Evolutionary conservation across 2,113 vertebrate species (phyloP), one percentile per base, ranked within the genome.

Genomic region (Cebus imitator): DNA sequence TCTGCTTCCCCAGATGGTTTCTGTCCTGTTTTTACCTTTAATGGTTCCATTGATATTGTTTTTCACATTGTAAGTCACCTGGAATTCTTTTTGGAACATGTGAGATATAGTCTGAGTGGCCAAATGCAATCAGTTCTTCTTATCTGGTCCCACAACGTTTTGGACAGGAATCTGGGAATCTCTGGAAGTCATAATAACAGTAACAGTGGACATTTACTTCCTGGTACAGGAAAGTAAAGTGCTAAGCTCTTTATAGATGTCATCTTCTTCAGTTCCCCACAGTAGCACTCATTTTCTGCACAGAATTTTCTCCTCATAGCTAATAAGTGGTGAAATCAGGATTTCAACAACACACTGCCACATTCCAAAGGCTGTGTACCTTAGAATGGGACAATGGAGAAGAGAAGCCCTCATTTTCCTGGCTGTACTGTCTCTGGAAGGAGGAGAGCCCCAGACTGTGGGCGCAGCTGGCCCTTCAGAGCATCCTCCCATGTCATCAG

Each of bases 1-100:
- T 88, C 58, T n/a, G 85, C 73, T 86, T 94, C 78, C 87, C 80
- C 83, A 91, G 48, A 70, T 45, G 72, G 45, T 64, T 78, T 97
- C 91, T 73, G 40, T 11, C 70, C 68, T 93, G 35, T 81, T 83
- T 79, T 55, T 72, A 5, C 48, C 58, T 84, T 80, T 93, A 80
- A 61, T 37, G 80, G 76, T 76, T 92, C 48, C 48, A 18, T 81
- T 70, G 37, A 70, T 72, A 23, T 11, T 92, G 45, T 72, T 95
- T 87, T 87, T 91, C 85, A 73, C 37, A 32, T 61, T 68, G 30
- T 40, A 43, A 83, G n/a, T 64, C 55, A 73, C n/a, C 52, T 50
- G 20, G 64, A 95, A 45, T 37, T 35, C 25, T 52, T 88, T 85
- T 40, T 84, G 66, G 58, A 81, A 57, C 50, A 78, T 81, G 43